A percentile compares a stretch with the other conserved stretches of the same genome.
phyloP scores from a whole-genome alignment of 2,113 vertebrate genomes.

The human (Homo sapiens) region GRCh38 chrX:46908501-46909000 shows the following conservation, averaged over 20 bases:
- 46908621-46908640: conserved; percentile 35
- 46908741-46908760: background rate
- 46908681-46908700: conserved; percentile 14
- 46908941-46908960: conserved; percentile 14
- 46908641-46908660: background rate
- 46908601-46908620: conserved; percentile 36
- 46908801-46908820: background rate
- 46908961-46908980: background rate
- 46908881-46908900: background rate
- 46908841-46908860: conserved; percentile 43
- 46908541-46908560: background rate
- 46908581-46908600: background rate
- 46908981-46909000: background rate
- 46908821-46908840: background rate
- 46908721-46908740: background rate
- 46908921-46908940: conserved; percentile 31
- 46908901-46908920: conserved; percentile 32
- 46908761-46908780: conserved; percentile 13
- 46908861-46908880: background rate
- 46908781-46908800: conserved; percentile 32
- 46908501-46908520: background rate
- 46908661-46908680: conserved; percentile 23
- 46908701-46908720: conserved; percentile 15
- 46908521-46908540: background rate
- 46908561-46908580: conserved; percentile 28